Base-by-base conservation (phyloP, 2,113 vertebrate genomes). In the Nothocercus julius region DNA sequence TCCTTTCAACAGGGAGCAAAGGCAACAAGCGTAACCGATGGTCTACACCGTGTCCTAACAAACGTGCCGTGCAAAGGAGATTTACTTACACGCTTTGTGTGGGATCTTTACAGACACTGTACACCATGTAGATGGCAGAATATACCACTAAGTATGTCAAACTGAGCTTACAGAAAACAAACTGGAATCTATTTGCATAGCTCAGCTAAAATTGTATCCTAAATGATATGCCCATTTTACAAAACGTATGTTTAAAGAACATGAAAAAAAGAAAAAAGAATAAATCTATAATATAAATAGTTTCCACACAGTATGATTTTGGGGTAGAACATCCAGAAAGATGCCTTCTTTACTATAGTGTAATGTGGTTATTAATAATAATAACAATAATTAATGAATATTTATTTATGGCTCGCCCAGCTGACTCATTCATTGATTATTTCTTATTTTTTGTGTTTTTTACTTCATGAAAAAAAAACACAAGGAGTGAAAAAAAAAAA, bases 71-170 rank as follows among this genome's bases (percentile, higher is more conserved):
- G 2, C 7, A 75, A 78, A 8, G 24, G 11, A 69, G 15, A 87
- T 73, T 73, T 66, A 32, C 5, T 34, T 59, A 13, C 21, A 38
- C 6, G 30, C 22, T 9, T 15, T 6, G 2, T 49, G 13, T 4
- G 32, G n/a, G 19, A 64, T 20, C 36, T 82, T 75, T 62, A 69
- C 10, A 82, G 47, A 32, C 67, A n/a, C 15, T 27, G 3, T 36
- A 51, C 21, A 44, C 28, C 72, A 32, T 49, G 17, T 34, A 70
- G 77, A 72, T 38, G 51, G 28, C 1, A 3, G n/a, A 49, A 68
- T 0, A 4, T 4, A 38, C 36, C 18, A 20, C 19, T 9, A 21
- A 15, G 5, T 24, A 42, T 47, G 21, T 18, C 44, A n/a, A 3
- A 8, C 34, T 25, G 40, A 59, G 27, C 19, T 68, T 54, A 59